Evolutionary conservation across 2,113 vertebrate species (phyloP).

Genomic region (Silurus meridionalis): DNA sequence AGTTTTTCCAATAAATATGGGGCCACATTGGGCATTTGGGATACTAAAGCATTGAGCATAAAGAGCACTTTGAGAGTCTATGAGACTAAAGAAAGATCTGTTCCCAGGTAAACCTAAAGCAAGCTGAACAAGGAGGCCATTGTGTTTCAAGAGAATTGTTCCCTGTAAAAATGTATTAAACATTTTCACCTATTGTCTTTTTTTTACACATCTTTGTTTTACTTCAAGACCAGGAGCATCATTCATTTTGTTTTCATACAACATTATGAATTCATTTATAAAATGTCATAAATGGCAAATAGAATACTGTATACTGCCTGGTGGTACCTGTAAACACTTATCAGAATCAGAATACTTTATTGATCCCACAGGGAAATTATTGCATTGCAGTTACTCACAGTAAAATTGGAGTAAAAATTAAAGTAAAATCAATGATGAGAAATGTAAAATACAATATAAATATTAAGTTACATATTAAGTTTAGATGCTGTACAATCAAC

Average conservation of each 20-base stretch:
- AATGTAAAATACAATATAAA: too few species aligned
- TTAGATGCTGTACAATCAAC: too few species aligned
- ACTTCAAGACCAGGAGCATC: neutral
- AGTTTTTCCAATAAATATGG: neutral
- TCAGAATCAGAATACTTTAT: too few species aligned
- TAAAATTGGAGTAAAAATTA: too few species aligned
- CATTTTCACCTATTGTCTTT: neutral
- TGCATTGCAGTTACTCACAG: too few species aligned
- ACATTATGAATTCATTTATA: neutral
- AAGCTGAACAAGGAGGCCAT: neutral
- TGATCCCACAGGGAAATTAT: too few species aligned
- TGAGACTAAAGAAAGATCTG: neutral
- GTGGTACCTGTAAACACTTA: neutral
- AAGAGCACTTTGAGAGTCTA: neutral
- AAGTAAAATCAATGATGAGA: too few species aligned
- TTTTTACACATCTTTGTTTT: too few species aligned
- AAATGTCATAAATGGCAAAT: neutral
- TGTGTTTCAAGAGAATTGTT: neutral
- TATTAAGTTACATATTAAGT: too few species aligned
- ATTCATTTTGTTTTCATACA: neutral
- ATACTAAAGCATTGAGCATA: neutral
- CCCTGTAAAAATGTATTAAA: neutral
- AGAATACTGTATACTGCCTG: neutral
- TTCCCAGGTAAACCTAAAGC: neutral
- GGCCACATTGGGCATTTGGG: neutral